phyloP scores from a whole-genome alignment of 2,113 vertebrate species.

The Passer domesticus region DNA sequence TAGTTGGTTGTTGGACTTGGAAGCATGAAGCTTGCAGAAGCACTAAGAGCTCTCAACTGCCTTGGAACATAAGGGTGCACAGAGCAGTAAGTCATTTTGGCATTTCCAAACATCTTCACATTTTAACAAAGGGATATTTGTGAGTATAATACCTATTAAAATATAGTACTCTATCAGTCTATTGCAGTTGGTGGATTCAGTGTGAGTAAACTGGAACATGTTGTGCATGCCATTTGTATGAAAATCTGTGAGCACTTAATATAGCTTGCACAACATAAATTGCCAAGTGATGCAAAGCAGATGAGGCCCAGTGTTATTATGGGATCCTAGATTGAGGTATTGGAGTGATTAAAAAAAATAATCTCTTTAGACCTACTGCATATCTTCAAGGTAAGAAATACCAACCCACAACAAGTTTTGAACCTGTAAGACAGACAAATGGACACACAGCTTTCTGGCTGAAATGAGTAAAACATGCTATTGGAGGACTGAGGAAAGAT shows the following conservation, averaged over 20 bases:
- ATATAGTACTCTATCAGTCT: not conserved
- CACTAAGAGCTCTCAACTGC: not conserved
- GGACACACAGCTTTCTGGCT: not conserved
- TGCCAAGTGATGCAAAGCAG: not conserved
- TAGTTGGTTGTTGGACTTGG: not conserved
- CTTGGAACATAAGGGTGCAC: not conserved
- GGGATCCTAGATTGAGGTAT: not conserved
- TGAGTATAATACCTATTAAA: not conserved
- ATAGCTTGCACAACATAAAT: not conserved
- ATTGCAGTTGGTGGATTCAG: not conserved
- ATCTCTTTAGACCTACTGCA: not conserved
- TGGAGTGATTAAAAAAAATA: not conserved
- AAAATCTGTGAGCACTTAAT: not conserved
- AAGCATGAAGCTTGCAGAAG: not conserved
- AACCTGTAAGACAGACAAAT: not conserved
- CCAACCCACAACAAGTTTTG: not conserved
- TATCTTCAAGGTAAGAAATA: not conserved
- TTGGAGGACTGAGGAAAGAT: not conserved
- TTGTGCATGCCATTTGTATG: not conserved
- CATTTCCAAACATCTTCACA: not conserved
- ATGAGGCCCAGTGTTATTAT: not conserved
- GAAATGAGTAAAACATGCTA: not conserved
- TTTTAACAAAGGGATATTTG: not conserved
- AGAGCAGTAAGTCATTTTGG: not conserved
- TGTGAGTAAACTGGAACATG: not conserved